These are phyloP conservation scores for Athene noctua DNA, from an alignment of 2,113 vertebrate genomes.

Conservation along the genomic window DNA sequence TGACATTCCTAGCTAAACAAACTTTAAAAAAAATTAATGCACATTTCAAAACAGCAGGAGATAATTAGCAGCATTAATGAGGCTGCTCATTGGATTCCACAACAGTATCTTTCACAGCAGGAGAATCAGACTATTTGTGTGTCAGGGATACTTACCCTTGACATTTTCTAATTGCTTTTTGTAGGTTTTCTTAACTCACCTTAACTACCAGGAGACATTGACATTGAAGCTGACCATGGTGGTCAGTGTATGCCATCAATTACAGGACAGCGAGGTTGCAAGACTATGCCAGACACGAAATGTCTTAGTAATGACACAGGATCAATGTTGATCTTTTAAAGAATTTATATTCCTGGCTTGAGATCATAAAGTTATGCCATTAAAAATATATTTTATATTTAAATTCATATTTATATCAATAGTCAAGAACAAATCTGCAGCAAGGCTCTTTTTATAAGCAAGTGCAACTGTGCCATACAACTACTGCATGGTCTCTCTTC, in stretches of 20 bases:
- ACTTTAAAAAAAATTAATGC: constrained; percentile 60
- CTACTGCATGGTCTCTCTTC: not conserved
- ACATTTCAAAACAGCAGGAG: constrained; percentile 67
- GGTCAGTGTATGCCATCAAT: not conserved
- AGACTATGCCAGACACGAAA: not conserved
- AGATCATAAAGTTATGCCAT: not conserved
- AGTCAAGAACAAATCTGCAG: not conserved
- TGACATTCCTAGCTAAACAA: constrained; percentile 54
- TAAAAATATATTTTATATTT: not conserved
- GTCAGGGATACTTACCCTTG: constrained; percentile 63
- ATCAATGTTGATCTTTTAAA: not conserved
- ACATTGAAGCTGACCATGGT: constrained; percentile 8
- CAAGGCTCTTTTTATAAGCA: not conserved
- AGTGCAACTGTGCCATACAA: not conserved
- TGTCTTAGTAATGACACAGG: not conserved
- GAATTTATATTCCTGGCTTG: not conserved
- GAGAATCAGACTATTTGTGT: constrained; percentile 59
- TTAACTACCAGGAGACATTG: constrained; percentile 2
- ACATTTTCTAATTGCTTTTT: constrained; percentile 75
- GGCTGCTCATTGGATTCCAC: constrained; percentile 59
- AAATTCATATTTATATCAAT: not conserved
- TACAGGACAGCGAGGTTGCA: not conserved
- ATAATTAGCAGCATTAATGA: constrained; percentile 77
- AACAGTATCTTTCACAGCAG: constrained; percentile 70
- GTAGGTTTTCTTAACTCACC: constrained; percentile 58